phyloP scores from a whole-genome alignment of 2,888 invertebrate genomes.

The Gandaritis pyraliata region DNA sequence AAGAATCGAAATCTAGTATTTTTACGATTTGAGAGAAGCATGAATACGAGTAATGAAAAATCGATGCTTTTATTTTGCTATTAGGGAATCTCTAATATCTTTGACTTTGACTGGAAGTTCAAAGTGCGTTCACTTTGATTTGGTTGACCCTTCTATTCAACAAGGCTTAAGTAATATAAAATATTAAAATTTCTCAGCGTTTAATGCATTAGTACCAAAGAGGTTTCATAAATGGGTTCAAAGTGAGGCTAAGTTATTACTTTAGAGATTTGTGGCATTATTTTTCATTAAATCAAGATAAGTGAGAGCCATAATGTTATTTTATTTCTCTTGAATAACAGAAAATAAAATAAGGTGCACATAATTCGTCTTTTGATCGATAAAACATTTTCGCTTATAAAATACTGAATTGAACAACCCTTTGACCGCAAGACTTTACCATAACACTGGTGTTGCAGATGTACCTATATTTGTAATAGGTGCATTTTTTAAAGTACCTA shows the following conservation, averaged over 20 bases:
- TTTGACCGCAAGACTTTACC: conserved; percentile 17
- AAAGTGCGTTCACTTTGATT: not conserved
- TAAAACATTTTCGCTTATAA: conserved; percentile 9
- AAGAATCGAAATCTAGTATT: too few relatives aligned
- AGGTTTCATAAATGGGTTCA: conserved; percentile 13
- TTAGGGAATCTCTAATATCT: too few relatives aligned
- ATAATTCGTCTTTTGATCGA: conserved; percentile 2
- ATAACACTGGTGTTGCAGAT: not conserved
- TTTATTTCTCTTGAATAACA: conserved; percentile 7
- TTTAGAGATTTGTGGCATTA: conserved; percentile 3
- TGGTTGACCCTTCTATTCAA: not conserved
- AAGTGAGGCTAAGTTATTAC: conserved; percentile 9
- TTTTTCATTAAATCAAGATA: conserved; percentile 16
- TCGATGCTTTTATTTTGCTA: too few relatives aligned
- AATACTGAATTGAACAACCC: conserved; percentile 16
- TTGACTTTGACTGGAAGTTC: too few relatives aligned
- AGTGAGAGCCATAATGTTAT: conserved; percentile 10
- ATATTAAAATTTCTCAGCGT: conserved; percentile 12
- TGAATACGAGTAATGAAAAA: too few relatives aligned
- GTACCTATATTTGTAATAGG: not conserved
- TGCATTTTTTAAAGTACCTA: conserved; percentile 2
- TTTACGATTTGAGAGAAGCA: too few relatives aligned
- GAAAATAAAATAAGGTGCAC: conserved; percentile 8
- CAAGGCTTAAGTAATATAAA: not conserved
- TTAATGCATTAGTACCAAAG: conserved; percentile 1